These are phyloP conservation scores for Eupsilia transversa DNA, from an alignment of 2,888 invertebrate species.

Conservation along the genomic window DNA sequence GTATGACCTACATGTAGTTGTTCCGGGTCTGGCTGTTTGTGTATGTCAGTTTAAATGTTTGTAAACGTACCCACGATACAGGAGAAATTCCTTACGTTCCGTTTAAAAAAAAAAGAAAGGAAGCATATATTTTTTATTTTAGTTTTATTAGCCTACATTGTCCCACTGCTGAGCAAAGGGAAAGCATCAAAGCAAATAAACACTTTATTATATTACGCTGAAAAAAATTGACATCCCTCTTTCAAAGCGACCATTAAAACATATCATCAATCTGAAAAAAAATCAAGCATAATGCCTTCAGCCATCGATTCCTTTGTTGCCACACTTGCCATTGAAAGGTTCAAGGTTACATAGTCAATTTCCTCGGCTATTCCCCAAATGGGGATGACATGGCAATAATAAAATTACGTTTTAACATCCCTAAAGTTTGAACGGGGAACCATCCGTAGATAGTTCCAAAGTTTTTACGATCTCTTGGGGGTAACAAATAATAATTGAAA, in stretches of 20 bases:
- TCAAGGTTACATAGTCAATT: conserved; percentile 43
- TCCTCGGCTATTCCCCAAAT: conserved; percentile 29
- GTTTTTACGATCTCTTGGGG: conserved; percentile 55
- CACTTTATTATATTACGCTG: neutral
- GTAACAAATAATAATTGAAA: conserved; percentile 60
- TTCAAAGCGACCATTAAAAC: neutral
- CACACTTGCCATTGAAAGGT: neutral
- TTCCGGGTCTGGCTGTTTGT: no score
- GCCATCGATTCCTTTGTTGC: conserved; percentile 21
- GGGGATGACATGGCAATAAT: conserved; percentile 37
- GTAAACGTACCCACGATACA: no score
- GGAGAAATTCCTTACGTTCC: no score
- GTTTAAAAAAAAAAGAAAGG: no score
- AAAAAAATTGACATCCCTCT: neutral
- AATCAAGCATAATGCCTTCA: neutral
- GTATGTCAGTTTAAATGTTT: no score
- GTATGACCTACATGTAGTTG: no score
- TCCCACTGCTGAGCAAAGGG: no score
- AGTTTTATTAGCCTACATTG: no score
- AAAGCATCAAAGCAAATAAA: neutral
- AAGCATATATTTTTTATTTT: no score
- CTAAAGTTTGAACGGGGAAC: conserved; percentile 38
- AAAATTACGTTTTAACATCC: conserved; percentile 40
- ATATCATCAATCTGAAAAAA: neutral
- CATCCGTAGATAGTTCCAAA: conserved; percentile 53